A percentile compares a stretch with the other conserved stretches of the same genome.
Evolutionary conservation across 2,797 vertebrate genomes (phyloP).

Genomic region (Arremon aurantiirostris): DNA sequence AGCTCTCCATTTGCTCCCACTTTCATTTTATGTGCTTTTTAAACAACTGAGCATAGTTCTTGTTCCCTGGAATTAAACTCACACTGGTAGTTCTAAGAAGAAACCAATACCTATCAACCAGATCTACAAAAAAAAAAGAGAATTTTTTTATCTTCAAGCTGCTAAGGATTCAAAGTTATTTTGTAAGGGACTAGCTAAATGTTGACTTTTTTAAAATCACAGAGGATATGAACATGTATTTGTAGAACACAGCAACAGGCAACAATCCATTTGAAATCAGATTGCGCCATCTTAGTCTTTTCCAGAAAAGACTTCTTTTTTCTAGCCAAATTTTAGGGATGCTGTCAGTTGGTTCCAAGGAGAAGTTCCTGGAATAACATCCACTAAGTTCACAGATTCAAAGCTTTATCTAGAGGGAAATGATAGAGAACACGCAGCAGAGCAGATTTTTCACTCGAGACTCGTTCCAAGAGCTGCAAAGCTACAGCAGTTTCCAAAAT

Average conservation of each 20-base stretch:
- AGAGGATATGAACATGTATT: neutral
- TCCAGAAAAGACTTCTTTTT: neutral
- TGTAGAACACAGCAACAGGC: neutral
- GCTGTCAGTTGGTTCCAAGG: neutral
- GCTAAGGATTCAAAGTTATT: neutral
- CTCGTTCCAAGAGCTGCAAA: slow-evolving; percentile 48
- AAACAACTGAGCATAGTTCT: neutral
- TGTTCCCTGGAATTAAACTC: neutral
- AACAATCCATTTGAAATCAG: neutral
- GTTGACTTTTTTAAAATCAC: neutral
- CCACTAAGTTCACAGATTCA: neutral
- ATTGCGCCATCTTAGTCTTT: neutral
- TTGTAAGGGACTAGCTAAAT: neutral
- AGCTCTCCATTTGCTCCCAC: neutral
- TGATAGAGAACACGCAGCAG: neutral
- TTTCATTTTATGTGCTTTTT: neutral
- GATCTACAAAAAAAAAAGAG: neutral
- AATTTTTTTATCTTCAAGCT: neutral
- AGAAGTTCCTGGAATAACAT: neutral
- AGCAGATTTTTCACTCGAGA: slow-evolving; percentile 50
- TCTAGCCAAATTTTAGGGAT: slow-evolving; percentile 23
- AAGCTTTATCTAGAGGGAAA: slow-evolving; percentile 31
- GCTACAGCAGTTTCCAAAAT: slow-evolving; percentile 21
- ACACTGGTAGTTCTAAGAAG: neutral
- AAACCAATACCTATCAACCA: neutral